Base-by-base conservation (phyloP, 1,140 invertebrate species). In the Macrosteles quadrilineatus region DNA sequence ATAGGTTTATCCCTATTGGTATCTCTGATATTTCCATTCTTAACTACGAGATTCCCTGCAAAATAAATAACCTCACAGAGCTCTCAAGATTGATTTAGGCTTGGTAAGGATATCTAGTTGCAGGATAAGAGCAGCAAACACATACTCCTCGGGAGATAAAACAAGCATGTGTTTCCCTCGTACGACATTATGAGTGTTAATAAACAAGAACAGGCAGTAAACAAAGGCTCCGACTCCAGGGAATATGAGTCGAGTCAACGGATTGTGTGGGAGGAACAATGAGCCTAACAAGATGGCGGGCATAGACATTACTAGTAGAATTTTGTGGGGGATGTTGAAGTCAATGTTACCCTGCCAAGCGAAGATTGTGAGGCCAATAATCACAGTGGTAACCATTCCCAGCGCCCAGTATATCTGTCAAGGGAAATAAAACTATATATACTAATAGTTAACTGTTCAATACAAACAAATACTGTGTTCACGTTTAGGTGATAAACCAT, bases 121-220 rank as follows among this genome's bases (percentile, higher is more conserved):
- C 0, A 98, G 80, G 77, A 91, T 97, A 0, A 98, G 84, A 1
- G 95, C 91, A 40, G 96, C 96, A 77, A 98, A 95, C 47, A 98
- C 92, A 78, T 99, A 98, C 75, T 99, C 96, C 78, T 99, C 97
- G 0, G 96, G 95, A 1, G 95, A 97, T 23, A 98, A 86, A 0
- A 90, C 87, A 81, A 93, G 95, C 77, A 93, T 94, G 79, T 97
- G 95, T 21, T 91, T 90, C 3, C 96, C 95, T 67, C 94, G 95
- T 79, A 98, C 87, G 90, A 98, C 96, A 76, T 97, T 77, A 80
- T 99, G 96, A 0, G 96, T 98, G 81, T 99, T 96, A 77, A 95
- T 94, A 3, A 97, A 87, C 12, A 97, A 81, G 82, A 96, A 97
- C 1, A 94, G 74, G 2, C 87, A 90, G 81, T 93, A 93, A 1